Base-by-base conservation (phyloP, 2,888 invertebrate genomes). In the Beris morrisii region DNA sequence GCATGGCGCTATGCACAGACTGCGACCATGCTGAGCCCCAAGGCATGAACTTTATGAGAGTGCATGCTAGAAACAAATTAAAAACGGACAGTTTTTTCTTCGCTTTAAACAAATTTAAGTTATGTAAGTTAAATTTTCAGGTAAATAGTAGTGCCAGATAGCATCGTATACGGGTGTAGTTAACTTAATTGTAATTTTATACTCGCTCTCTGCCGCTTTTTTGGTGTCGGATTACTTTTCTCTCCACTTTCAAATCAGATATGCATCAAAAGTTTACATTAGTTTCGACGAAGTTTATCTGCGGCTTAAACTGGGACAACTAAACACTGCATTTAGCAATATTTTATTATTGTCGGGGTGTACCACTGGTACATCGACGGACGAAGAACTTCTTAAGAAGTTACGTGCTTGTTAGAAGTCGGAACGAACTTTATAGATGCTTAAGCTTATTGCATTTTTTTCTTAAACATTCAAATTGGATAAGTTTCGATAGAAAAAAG, bases 31-130 rank as follows among this genome's bases (percentile, higher is more conserved):
- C n/a, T n/a, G 9, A 11, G 31, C 28, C 32, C 54, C 31, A 31
- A 28, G 22, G n/a, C 30, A 58, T 58, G 45, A 58, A 46, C 30
- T 58, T 58, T 58, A 58, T 58, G 12, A 45, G 45, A 46, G 58
- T 58, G 58, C 58, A 58, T 58, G 58, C n/a, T 45, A 45, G 58
- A 46, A 28, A 28, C 45, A 58, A 58, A 58, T 58, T 58, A 58
- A 58, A 58, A 58, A 45, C 31, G 11, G 22, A 38, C 9, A 38
- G 5, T 58, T 58, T 58, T 46, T 46, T 28, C 45, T 46, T 58
- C n/a, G 31, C 13, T 15, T 6, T 9, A 58, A 58, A 31, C 30
- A 15, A 58, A 58, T 28, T 46, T 58, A 58, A 58, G 46, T 58
- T 58, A 58, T 46, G 46, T 15, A 43, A 43, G n/a, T 43, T 56